phyloP scores from a whole-genome alignment of 1,140 invertebrate species.

The fruit fly (Drosophila melanogaster) region Release_6_plus_ISO1_MT NT_037436.4:16487501-16488000 shows the following conservation, averaged over 20 bases:
- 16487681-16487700: constrained; percentile 45
- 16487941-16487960: no score
- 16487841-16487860: no score
- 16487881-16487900: no score
- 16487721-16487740: constrained; percentile 50
- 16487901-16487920: no score
- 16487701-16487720: constrained; percentile 71
- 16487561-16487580: constrained; percentile 70
- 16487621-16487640: constrained; percentile 43
- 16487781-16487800: constrained; percentile 45
- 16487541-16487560: constrained; percentile 72
- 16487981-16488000: no score
- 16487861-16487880: no score
- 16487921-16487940: no score
- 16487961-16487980: no score
- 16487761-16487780: constrained; percentile 69
- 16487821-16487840: neutral
- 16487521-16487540: constrained; percentile 61
- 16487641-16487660: constrained; percentile 10
- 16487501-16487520: constrained; percentile 1
- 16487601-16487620: constrained; percentile 40
- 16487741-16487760: constrained; percentile 15
- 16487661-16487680: neutral
- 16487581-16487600: constrained; percentile 16
- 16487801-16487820: neutral